A percentile compares a stretch with the other conserved stretches of the same genome.
Conservation (phyloP, 2,113 vertebrate genomes). For the Podarcis cretensis region DNA sequence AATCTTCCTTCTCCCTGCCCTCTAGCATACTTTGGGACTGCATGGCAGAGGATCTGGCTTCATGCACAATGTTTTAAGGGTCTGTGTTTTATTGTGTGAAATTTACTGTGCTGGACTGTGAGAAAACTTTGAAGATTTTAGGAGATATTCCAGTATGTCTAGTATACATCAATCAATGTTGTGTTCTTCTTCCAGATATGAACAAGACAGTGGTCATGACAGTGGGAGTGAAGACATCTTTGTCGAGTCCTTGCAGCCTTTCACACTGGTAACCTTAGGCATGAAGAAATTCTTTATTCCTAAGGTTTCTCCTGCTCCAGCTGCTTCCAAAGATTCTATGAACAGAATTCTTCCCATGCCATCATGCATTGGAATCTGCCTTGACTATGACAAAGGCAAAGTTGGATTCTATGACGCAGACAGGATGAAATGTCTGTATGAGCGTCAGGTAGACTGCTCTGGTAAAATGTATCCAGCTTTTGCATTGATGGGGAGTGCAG, state of each 20-base stretch:
- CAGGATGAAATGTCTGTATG: constrained; percentile 91
- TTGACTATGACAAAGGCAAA: constrained; percentile 89
- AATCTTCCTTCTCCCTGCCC: background rate
- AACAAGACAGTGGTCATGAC: constrained; percentile 97
- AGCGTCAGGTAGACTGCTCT: constrained; percentile 92
- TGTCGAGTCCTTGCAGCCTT: constrained; percentile 89
- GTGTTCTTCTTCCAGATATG: constrained; percentile 80
- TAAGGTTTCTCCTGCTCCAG: constrained; percentile 75
- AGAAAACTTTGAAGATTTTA: background rate
- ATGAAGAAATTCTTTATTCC: constrained; percentile 96
- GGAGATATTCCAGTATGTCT: background rate
- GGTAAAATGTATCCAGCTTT: constrained; percentile 94
- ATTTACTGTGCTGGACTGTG: accelerated
- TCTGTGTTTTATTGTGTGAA: background rate
- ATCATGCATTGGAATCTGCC: constrained; percentile 85
- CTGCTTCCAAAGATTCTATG: constrained; percentile 74
- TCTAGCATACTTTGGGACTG: background rate
- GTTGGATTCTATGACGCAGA: constrained; percentile 91
- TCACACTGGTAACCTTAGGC: constrained; percentile 90
- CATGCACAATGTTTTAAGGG: background rate
- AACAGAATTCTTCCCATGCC: constrained; percentile 90
- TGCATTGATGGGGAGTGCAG: constrained; percentile 90
- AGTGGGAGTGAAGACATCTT: constrained; percentile 94
- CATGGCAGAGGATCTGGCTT: background rate
- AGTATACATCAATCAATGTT: background rate